Conservation (phyloP, 2,797 vertebrate genomes). For the Pampus argenteus region DNA sequence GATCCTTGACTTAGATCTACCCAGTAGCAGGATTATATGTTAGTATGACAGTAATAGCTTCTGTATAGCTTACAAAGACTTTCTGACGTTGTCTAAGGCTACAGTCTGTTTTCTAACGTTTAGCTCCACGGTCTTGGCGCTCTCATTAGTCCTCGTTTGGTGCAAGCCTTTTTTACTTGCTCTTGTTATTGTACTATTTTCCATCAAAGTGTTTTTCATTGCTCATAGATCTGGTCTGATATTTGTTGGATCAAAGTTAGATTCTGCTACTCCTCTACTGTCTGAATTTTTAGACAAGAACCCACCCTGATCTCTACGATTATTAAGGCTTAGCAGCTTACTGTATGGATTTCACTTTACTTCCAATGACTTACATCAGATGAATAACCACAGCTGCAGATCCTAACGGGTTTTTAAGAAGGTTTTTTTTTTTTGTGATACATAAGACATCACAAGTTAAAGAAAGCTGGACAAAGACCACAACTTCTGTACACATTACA, state of each 20-base stretch:
- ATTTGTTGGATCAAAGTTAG: conserved; percentile 49
- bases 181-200: conserved; percentile 43
- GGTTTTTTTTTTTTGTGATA: no score
- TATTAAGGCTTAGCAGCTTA: conserved; percentile 18
- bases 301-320: conserved; percentile 1
- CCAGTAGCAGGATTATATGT: neutral
- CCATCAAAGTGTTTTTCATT: conserved; percentile 32
- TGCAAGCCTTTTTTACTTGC: conserved; percentile 30
- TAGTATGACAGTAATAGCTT: neutral
- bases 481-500: conserved; percentile 28
- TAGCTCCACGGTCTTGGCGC: conserved; percentile 10
- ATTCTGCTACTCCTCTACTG: neutral
- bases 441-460: conserved; percentile 16
- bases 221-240: conserved; percentile 26
- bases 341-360: conserved; percentile 35
- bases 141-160: conserved; percentile 19
- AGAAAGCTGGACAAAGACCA: neutral
- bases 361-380: conserved; percentile 36
- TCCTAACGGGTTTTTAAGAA: conserved; percentile 12
- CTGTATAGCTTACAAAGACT: conserved; percentile 10
- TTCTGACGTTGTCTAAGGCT: no score
- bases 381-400: conserved; percentile 26
- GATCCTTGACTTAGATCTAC: conserved; percentile 1
- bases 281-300: conserved; percentile 20
- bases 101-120: conserved; percentile 31